Conservation (phyloP, 2,797 vertebrate genomes). For the Anguilla megastoma region DNA sequence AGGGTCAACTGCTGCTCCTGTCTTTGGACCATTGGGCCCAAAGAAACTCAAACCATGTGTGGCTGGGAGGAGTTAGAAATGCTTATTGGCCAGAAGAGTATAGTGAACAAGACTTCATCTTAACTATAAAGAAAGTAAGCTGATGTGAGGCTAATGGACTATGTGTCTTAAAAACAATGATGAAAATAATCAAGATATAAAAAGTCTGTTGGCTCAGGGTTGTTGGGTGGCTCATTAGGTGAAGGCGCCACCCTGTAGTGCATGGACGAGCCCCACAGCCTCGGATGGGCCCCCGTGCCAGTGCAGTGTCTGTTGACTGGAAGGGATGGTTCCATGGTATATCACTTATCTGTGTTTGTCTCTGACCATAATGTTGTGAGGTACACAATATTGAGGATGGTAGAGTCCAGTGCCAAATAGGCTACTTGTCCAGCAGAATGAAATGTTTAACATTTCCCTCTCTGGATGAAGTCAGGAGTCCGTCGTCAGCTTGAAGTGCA, state of each 20-base stretch:
- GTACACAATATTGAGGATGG: background rate
- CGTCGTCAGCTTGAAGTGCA: slow-evolving; percentile 7
- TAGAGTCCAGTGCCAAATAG: background rate
- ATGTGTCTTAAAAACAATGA: slow-evolving; percentile 10
- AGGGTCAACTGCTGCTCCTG: background rate
- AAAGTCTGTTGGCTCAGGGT: background rate
- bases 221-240: background rate
- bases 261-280: too few species aligned
- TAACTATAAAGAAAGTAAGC: background rate
- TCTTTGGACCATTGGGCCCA: background rate
- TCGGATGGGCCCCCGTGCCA: too few species aligned
- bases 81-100: background rate
- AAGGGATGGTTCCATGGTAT: background rate
- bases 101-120: background rate
- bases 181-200: slow-evolving; percentile 10
- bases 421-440: background rate
- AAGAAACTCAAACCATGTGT: background rate
- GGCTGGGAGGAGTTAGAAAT: background rate
- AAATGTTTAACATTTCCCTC: slow-evolving; percentile 21
- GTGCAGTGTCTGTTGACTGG: background rate
- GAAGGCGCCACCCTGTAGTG: background rate
- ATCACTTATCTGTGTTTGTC: background rate
- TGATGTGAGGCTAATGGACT: background rate
- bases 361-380: background rate
- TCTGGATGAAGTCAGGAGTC: slow-evolving; percentile 24